Evolutionary conservation across 1,140 invertebrate species (phyloP), one percentile per base, ranked within the genome.

Genomic region (Drosophila saltans): DNA sequence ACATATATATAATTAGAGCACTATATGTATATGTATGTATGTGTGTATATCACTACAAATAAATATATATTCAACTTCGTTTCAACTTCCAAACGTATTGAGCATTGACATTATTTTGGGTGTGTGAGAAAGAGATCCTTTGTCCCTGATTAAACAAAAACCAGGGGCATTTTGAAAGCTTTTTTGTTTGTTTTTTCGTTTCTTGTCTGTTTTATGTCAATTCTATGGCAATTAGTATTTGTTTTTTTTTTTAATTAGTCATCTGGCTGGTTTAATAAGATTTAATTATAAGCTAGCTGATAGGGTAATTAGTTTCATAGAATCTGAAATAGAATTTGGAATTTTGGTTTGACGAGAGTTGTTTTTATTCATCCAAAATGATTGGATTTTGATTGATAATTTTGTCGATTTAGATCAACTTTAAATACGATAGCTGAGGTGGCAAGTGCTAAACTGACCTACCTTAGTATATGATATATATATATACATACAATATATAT

Each of bases 381-480:
- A 36, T 6, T 7, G 6, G 3, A 36, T 36, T 36, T 36, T 1
- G 33, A 36, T 36, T 36, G 28, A 16, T 16, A 16, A 16, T 16
- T 16, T 16, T 16, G 16, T 16, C 16, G 16, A 16, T 16, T 16
- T 16, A 16, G 16, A 16, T 16, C 16, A 16, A 16, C n/a, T 16
- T 45, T 45, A 21, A 45, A 16, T 45, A 3, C 43, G 45, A 48
- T 16, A 48, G 3, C 21, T 10, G 6, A 36, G 33, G 33, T 5
- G 21, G 26, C 26, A 40, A 7, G 1, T 40, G 39, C 10, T 57
- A 48, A 75, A 80, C 78, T 89, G 84, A 88, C 84, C 84, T 88
- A 88, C 84, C 84, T 88, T 69, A 89, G 74, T 52, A 48, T 80
- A 66, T 69, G 45, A 65, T 66, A 56, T 66, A 61, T 58, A 62